Percentiles rank a stretch among this genome's conserved stretches.
phyloP scores from a whole-genome alignment of 2,113 vertebrate genomes.

The Ictalurus punctatus region DNA sequence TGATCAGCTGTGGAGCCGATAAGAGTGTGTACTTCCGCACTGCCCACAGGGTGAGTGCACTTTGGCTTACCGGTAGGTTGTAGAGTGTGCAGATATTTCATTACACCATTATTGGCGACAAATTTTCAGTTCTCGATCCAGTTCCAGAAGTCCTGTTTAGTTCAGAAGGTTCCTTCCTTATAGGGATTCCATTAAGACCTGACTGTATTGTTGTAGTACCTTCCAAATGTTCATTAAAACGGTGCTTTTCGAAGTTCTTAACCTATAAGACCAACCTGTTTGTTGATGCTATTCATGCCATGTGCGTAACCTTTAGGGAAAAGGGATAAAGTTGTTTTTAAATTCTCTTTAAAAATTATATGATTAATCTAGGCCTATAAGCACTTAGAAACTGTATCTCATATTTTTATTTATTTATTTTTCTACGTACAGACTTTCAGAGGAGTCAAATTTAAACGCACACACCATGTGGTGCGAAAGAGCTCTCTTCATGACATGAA shows the following conservation, averaged over 20 bases:
- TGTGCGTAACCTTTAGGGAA: not conserved
- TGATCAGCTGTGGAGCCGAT: slow-evolving; percentile 75
- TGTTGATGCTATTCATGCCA: not conserved
- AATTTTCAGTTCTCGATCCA: not conserved
- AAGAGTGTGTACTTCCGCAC: slow-evolving; percentile 74
- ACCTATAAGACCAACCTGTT: not conserved
- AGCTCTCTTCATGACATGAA: slow-evolving; percentile 93
- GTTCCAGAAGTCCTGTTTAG: not conserved
- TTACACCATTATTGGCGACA: not conserved
- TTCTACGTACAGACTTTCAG: slow-evolving; percentile 72
- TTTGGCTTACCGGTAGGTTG: not conserved
- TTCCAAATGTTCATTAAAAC: not conserved
- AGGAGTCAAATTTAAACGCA: slow-evolving; percentile 86
- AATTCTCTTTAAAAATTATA: not conserved
- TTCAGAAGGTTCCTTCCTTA: not conserved
- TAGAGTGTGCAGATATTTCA: not conserved
- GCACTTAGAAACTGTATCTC: not conserved
- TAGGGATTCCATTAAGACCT: not conserved
- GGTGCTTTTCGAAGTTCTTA: not conserved
- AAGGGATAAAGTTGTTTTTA: not conserved
- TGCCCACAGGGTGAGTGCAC: slow-evolving; percentile 65
- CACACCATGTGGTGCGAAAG: slow-evolving; percentile 91
- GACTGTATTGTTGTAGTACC: not conserved
- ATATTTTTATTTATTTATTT: not conserved
- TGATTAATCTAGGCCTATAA: not conserved